Evolutionary conservation across 2,797 vertebrate genomes (phyloP).

Genomic region (Steatocranus sp.): DNA sequence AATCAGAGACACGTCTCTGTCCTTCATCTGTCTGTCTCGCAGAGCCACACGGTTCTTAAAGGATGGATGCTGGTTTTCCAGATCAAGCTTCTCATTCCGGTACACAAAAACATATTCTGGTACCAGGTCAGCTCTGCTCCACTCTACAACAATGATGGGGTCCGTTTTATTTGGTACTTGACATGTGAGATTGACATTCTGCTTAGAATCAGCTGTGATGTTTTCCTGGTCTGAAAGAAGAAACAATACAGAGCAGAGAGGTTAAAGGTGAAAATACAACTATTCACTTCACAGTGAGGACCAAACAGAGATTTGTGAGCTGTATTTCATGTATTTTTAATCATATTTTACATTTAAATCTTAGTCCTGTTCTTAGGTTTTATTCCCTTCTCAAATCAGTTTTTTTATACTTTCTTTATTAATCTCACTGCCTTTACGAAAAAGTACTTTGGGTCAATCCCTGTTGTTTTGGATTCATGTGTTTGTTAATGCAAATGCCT

Average conservation of each 20-base stretch:
- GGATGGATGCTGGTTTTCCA: neutral
- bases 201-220: neutral
- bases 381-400: neutral
- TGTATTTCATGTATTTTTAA: no score
- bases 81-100: neutral
- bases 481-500: neutral
- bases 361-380: neutral
- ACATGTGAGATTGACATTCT: neutral
- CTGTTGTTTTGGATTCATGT: accelerated
- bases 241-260: accelerated
- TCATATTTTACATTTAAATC: no score
- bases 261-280: neutral
- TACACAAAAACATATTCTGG: neutral
- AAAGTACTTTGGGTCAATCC: neutral
- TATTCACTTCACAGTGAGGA: neutral
- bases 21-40: neutral
- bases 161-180: neutral
- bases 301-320: neutral
- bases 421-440: neutral
- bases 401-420: neutral
- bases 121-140: neutral
- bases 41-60: accelerated
- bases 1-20: neutral
- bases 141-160: neutral
- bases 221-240: accelerated